These are phyloP conservation scores for Spodoptera litura DNA, from an alignment of 1,140 invertebrate genomes.

Conservation along the genomic window DNA sequence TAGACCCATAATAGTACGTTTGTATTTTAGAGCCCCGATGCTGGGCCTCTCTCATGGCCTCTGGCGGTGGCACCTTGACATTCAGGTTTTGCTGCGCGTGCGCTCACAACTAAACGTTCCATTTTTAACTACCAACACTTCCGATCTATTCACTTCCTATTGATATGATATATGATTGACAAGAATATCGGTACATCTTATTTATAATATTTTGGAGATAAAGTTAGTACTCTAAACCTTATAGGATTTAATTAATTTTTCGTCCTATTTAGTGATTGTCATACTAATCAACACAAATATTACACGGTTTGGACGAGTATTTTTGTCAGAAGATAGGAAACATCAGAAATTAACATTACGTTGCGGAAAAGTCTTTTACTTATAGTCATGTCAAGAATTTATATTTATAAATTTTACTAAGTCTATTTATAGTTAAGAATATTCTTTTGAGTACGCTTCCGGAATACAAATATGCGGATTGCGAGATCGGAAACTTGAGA, in stretches of 20 bases:
- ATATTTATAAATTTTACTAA: too few species aligned
- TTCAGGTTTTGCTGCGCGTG: slow-evolving; percentile 68
- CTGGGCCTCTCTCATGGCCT: slow-evolving; percentile 63
- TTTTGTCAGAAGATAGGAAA: too few species aligned
- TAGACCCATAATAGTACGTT: neutral
- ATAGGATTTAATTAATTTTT: neutral
- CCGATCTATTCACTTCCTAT: slow-evolving; percentile 78
- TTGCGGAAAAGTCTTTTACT: too few species aligned
- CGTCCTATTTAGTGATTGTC: neutral
- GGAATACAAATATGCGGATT: neutral
- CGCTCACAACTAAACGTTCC: slow-evolving; percentile 70
- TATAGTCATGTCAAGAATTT: too few species aligned
- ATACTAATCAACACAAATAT: too few species aligned
- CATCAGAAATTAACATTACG: too few species aligned
- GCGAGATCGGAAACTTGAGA: slow-evolving; percentile 19
- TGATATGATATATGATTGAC: neutral
- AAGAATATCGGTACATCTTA: too few species aligned
- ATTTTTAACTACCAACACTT: slow-evolving; percentile 77
- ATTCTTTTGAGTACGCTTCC: neutral
- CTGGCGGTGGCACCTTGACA: slow-evolving; percentile 71
- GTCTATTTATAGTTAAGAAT: too few species aligned
- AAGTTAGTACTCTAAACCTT: too few species aligned
- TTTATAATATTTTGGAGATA: too few species aligned
- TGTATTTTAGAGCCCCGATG: slow-evolving; percentile 40
- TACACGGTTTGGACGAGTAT: too few species aligned